Evolutionary conservation across 2,113 vertebrate genomes (phyloP).

Genomic region (Platysteira castanea): DNA sequence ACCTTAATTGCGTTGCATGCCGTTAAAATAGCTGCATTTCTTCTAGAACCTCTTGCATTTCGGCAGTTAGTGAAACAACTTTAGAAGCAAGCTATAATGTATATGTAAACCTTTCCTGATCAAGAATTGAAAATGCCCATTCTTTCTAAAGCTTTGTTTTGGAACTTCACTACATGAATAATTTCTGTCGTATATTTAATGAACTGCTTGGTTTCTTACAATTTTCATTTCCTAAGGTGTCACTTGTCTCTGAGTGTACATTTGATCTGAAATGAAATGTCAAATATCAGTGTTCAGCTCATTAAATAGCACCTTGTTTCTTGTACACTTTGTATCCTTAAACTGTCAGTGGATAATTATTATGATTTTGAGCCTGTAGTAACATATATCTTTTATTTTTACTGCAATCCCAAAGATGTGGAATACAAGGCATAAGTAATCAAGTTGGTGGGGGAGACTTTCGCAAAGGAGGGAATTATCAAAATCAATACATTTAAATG

Average conservation of each 20-base stretch:
- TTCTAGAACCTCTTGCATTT: not conserved
- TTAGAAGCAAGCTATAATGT: not conserved
- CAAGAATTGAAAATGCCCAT: not conserved
- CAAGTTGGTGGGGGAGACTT: not conserved
- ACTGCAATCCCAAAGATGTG: not conserved
- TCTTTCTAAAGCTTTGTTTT: not conserved
- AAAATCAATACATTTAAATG: not conserved
- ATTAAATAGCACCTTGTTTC: not conserved
- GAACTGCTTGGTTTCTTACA: not conserved
- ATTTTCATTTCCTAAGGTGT: not conserved
- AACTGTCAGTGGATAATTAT: not conserved
- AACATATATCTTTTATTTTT: not conserved
- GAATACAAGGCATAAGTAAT: not conserved
- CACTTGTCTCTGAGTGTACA: not conserved
- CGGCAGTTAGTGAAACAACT: not conserved
- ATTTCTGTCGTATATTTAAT: not conserved
- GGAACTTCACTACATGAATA: not conserved
- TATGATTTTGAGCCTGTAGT: not conserved
- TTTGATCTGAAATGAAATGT: not conserved
- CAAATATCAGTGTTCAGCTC: not conserved
- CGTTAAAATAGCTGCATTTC: not conserved
- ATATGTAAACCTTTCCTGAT: not conserved
- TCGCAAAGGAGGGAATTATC: not conserved
- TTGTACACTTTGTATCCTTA: not conserved
- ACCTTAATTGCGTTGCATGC: not conserved